Evolutionary conservation across 2,797 vertebrate genomes (phyloP).

Genomic region (Pantherophis alleghaniensis): DNA sequence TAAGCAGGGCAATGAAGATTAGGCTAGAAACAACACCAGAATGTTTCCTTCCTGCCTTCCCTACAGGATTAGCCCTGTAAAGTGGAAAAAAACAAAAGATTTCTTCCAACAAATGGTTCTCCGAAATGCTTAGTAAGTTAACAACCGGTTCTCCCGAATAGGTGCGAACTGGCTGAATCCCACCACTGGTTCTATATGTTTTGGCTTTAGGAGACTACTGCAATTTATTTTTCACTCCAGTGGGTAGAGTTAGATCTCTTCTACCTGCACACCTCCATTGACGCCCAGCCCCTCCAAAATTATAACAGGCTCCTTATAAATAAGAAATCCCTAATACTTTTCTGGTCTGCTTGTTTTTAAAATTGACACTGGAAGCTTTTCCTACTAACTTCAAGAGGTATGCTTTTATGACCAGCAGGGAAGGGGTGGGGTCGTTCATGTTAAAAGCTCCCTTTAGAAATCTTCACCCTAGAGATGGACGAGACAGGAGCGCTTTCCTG

Average conservation of each 20-base stretch:
- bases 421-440: neutral
- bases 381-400: neutral
- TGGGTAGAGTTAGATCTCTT: neutral
- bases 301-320: neutral
- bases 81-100: too few relatives aligned
- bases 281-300: neutral
- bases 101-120: too few relatives aligned
- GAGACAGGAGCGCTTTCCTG: neutral
- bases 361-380: neutral
- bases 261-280: neutral
- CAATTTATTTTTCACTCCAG: neutral
- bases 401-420: neutral
- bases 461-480: neutral
- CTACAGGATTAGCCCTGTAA: too few relatives aligned
- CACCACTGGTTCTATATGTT: too few relatives aligned
- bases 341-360: neutral
- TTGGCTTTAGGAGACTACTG: neutral
- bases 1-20: too few relatives aligned
- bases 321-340: neutral
- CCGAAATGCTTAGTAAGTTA: too few relatives aligned
- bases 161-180: too few relatives aligned
- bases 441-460: neutral
- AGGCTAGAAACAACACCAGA: too few relatives aligned
- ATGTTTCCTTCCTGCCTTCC: too few relatives aligned
- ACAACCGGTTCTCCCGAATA: too few relatives aligned